Base-by-base conservation (phyloP, 2,888 invertebrate genomes). In the Phorcus lineatus region DNA sequence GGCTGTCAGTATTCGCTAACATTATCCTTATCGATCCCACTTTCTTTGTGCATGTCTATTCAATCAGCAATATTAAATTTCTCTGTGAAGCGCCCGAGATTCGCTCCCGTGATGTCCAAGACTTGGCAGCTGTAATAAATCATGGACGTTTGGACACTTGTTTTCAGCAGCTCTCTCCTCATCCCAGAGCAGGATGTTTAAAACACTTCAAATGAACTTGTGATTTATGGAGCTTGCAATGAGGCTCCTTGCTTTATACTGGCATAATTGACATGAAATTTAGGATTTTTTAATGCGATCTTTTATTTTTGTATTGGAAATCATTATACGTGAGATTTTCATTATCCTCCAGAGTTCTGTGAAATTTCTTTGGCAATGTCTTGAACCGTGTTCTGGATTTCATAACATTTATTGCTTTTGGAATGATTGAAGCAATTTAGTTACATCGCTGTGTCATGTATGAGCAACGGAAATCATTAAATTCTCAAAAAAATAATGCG, bases 11-110 rank as follows among this genome's bases (percentile, higher is more conserved):
- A 28, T 24, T 62, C 62, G 62, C 62, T 62, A 62, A 62, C 62
- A 62, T 22, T 62, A 28, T 62, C 62, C 24, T 13, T 62, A 62
- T 62, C 62, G 62, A 62, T 62, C 62, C 62, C 22, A 4, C 28
- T 28, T 28, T 11, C 62, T 62, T 62, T 62, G 62, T 62, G 62
- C 62, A 62, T 62, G 62, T 62, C 62, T 62, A 62, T 62, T 62
- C 62, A 62, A 62, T 62, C 62, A 62, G 62, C 62, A 62, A 62
- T 62, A 62, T 62, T 62, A 62, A 62, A 62, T 62, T 47, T 62
- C 62, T 62, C 28, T 62, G 28, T 62, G 16, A 28, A 62, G 62
- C 62, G 62, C 62, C 62, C 62, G 62, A 24, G 62, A 62, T 62
- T n/a, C 28, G 28, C 28, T 62, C 24, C 28, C 62, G 62, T 13